These are phyloP conservation scores for Hyles vespertilio DNA, from an alignment of 1,140 invertebrate species.

Conservation along the genomic window DNA sequence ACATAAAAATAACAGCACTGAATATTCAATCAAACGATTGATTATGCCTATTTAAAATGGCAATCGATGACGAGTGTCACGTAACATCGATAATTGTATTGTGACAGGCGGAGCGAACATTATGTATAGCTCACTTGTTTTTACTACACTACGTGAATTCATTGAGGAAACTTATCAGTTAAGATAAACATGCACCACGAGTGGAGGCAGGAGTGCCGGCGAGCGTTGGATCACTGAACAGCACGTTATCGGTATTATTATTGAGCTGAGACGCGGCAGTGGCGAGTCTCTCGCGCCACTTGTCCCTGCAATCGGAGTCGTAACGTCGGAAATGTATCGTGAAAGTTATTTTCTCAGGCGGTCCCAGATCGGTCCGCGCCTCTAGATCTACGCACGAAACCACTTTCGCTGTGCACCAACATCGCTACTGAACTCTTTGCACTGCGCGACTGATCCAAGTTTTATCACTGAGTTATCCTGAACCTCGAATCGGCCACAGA, in stretches of 20 bases:
- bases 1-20: neutral
- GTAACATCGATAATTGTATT: slow-evolving; percentile 20
- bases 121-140: too few species aligned
- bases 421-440: slow-evolving; percentile 21
- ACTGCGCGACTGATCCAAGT: slow-evolving; percentile 7
- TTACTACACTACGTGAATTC: too few species aligned
- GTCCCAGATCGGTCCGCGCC: slow-evolving; percentile 41
- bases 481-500: too few species aligned
- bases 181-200: slow-evolving; percentile 2
- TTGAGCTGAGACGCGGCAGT: neutral
- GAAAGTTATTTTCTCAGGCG: slow-evolving; percentile 66
- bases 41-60: slow-evolving; percentile 19
- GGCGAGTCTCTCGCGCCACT: slow-evolving; percentile 8
- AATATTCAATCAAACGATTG: slow-evolving; percentile 12
- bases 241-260: too few species aligned
- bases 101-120: neutral
- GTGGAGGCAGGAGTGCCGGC: slow-evolving; percentile 1
- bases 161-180: slow-evolving; percentile 3
- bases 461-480: neutral
- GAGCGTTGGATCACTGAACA: neutral
- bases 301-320: slow-evolving; percentile 25
- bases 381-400: slow-evolving; percentile 47
- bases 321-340: slow-evolving; percentile 55
- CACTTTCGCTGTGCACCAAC: slow-evolving; percentile 53
- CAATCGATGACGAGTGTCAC: slow-evolving; percentile 23